Percentiles rank a stretch among this genome's conserved stretches.
Conservation (phyloP, 2,888 invertebrate species). For the Xylota sylvarum region DNA sequence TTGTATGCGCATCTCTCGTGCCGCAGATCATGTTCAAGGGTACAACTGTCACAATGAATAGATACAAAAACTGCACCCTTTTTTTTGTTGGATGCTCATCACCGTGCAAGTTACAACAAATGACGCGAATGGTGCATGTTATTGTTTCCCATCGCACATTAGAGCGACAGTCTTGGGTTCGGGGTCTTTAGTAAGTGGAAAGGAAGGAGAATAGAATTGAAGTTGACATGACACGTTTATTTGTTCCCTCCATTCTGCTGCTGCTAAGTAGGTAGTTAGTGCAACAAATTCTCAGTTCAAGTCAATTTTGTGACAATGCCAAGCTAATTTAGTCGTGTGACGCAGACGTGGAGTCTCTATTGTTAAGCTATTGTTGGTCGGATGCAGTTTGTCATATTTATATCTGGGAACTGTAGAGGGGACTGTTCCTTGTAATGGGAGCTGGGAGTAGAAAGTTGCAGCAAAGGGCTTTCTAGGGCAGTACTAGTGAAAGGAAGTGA, state of each 20-base stretch:
- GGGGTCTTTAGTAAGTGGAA: slow-evolving; percentile 2
- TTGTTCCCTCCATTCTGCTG: slow-evolving; percentile 25
- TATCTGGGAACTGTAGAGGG: not conserved
- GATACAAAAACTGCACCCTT: slow-evolving; percentile 19
- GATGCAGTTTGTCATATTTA: slow-evolving; percentile 18
- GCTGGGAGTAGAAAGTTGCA: too few relatives aligned
- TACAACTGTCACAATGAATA: slow-evolving; percentile 37
- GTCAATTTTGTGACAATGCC: slow-evolving; percentile 67
- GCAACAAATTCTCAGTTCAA: slow-evolving; percentile 51
- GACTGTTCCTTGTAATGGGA: not conserved
- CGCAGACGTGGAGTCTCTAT: slow-evolving; percentile 16
- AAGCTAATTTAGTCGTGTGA: slow-evolving; percentile 46
- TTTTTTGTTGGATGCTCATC: slow-evolving; percentile 51
- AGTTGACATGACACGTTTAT: slow-evolving; percentile 44
- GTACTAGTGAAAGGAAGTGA: too few relatives aligned
- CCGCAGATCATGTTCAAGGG: slow-evolving; percentile 68
- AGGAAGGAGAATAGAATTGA: slow-evolving; percentile 30
- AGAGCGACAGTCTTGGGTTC: slow-evolving; percentile 12
- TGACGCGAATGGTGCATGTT: slow-evolving; percentile 53
- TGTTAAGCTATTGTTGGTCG: slow-evolving; percentile 40
- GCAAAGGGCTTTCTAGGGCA: too few relatives aligned
- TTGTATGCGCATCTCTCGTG: slow-evolving; percentile 17
- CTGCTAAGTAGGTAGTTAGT: slow-evolving; percentile 30
- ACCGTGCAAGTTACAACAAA: slow-evolving; percentile 50
- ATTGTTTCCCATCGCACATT: slow-evolving; percentile 52